Evolutionary conservation across 2,797 vertebrate species (phyloP).

Genomic region (Petrocephalus sullivani): DNA sequence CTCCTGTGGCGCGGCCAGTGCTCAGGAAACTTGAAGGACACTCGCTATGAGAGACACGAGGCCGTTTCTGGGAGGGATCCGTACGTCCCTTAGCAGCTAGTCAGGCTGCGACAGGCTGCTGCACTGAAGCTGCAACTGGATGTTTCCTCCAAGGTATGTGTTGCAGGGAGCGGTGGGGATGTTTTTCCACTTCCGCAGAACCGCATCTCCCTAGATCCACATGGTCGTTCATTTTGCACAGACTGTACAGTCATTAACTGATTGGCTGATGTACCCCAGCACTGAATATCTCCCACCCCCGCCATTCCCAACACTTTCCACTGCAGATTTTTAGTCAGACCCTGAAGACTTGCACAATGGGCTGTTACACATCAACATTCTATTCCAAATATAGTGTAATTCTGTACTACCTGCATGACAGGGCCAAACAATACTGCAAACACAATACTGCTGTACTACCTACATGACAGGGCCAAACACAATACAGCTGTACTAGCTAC

Average conservation of each 20-base stretch:
- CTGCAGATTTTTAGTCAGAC: not conserved
- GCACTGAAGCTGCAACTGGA: not conserved
- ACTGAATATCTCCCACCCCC: not conserved
- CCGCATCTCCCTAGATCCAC: not conserved
- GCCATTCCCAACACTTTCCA: not conserved
- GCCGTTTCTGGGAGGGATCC: not conserved
- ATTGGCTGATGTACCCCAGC: not conserved
- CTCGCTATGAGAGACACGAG: not conserved
- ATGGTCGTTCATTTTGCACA: not conserved
- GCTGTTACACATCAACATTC: not conserved
- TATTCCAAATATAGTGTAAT: not conserved
- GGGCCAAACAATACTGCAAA: not conserved
- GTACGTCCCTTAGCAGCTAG: not conserved
- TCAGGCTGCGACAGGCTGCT: not conserved
- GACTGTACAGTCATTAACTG: not conserved
- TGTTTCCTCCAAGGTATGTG: not conserved
- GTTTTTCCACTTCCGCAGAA: not conserved
- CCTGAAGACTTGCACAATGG: not conserved
- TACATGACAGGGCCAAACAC: not conserved
- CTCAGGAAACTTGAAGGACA: not conserved
- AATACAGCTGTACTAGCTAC: not conserved
- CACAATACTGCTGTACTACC: not conserved
- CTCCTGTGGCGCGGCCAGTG: not conserved
- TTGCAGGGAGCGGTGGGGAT: not conserved
- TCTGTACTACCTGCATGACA: not conserved